Evolutionary conservation across 2,888 invertebrate species (phyloP), one percentile per base, ranked within the genome.

Genomic region (Agriotes lineatus): DNA sequence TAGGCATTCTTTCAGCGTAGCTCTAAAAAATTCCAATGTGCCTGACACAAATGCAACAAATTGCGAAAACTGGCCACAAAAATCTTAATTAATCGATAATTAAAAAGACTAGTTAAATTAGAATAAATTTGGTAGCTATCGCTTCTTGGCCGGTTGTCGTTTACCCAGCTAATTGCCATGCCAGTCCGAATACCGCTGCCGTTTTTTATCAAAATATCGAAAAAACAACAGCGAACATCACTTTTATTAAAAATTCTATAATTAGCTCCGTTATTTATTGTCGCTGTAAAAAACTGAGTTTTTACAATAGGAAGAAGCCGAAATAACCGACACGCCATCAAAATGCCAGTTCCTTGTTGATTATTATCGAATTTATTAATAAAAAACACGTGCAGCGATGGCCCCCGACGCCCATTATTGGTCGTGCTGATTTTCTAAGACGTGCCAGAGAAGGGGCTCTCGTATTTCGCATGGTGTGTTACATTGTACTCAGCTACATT

Each of bases 51-150:
- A 59, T 59, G 45, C 56, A 63, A 63, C 52, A 63, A 42, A 63
- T 56, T 52, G 44, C 54, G 54, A 63, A 56, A 52, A 56, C 16
- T 19, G 25, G 25, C 12, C 6, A 56, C 33, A 63, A 42, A 44
- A 63, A 63, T 56, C 44, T 54, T 63, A 63, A 63, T 63, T 52
- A 54, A 63, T 42, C 44, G 19, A 63, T 63, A 63, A 63, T 63
- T 63, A 63, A 63, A 56, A 63, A 16, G 63, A 63, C 56, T 63
- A 63, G 52, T 63, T 63, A 63, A 56, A 63, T 54, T 56, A 44
- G 56, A 44, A 44, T 63, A 63, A 63, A 63, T 63, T 54, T 54
- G 63, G 63, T 20, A 56, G 63, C 44, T 63, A 54, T 52, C 42
- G 54, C 30, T 62, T 54, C 56, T 63, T 54, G 20, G 54, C 39